Evolutionary conservation across 1,140 invertebrate species (phyloP).

Genomic region (Leptinotarsa lineolata): DNA sequence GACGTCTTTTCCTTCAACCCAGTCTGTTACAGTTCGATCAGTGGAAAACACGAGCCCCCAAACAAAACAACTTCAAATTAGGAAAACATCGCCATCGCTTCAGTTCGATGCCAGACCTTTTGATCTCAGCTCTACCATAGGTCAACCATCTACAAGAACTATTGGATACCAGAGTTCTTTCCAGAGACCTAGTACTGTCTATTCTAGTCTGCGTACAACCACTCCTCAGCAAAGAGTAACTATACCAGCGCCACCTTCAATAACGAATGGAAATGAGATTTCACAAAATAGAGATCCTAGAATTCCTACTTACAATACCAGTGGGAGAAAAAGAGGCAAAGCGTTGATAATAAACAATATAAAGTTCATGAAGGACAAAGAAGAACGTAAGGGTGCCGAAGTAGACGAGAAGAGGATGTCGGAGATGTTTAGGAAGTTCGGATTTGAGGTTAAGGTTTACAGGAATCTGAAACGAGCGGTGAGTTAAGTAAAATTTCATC

Average conservation of each 20-base stretch:
- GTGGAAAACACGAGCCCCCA: no score
- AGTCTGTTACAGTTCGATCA: no score
- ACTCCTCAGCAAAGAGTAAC: neutral
- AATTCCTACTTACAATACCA: slow-evolving; percentile 21
- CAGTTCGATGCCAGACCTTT: neutral
- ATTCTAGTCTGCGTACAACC: neutral
- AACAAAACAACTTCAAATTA: no score
- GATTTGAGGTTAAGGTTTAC: slow-evolving; percentile 57
- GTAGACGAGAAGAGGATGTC: slow-evolving; percentile 60
- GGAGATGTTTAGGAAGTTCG: slow-evolving; percentile 60
- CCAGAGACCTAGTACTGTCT: neutral
- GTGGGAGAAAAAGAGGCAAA: slow-evolving; percentile 52
- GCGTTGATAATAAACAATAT: slow-evolving; percentile 65
- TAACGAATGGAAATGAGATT: neutral
- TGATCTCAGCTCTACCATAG: no score
- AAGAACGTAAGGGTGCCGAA: slow-evolving; percentile 57
- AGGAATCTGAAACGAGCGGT: slow-evolving; percentile 32
- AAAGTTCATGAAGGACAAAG: slow-evolving; percentile 49
- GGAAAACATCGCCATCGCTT: neutral
- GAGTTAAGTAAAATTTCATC: neutral
- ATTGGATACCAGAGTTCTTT: slow-evolving; percentile 12
- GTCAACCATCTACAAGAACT: neutral
- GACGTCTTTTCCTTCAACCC: no score
- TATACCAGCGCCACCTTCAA: neutral
- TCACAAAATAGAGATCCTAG: neutral